A percentile compares a stretch with the other conserved stretches of the same genome.
Evolutionary conservation across 2,113 vertebrate species (phyloP).

Genomic region (Protomyctophum bolini): DNA sequence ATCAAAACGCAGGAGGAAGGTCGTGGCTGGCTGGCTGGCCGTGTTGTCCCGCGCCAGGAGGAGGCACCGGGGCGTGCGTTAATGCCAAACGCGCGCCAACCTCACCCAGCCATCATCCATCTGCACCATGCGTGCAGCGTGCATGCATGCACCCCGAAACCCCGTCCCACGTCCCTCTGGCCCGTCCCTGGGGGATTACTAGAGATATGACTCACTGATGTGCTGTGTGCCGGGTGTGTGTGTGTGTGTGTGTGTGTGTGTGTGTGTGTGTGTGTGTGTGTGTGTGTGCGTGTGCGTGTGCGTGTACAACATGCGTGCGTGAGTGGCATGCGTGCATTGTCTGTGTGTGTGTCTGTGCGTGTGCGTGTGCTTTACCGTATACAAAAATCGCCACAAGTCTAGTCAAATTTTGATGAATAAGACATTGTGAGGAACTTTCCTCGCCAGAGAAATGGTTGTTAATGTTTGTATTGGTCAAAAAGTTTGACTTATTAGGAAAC

Average conservation of each 20-base stretch:
- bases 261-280: background rate
- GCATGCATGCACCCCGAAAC: slow-evolving; percentile 40
- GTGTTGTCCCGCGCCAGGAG: slow-evolving; percentile 2
- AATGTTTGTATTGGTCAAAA: no score
- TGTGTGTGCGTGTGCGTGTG: slow-evolving; percentile 3
- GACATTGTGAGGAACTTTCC: no score
- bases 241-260: background rate
- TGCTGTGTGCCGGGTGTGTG: background rate
- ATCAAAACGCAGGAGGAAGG: slow-evolving; percentile 70
- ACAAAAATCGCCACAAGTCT: no score
- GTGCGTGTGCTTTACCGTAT: no score
- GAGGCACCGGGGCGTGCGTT: slow-evolving; percentile 52
- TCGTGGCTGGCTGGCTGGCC: no score
- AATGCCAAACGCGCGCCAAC: slow-evolving; percentile 62
- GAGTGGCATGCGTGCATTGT: background rate
- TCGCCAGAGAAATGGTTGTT: no score
- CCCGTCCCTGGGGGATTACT: slow-evolving; percentile 59
- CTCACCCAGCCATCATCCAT: slow-evolving; percentile 68
- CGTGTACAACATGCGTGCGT: slow-evolving; percentile 1
- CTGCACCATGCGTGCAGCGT: slow-evolving; percentile 64
- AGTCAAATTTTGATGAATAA: no score
- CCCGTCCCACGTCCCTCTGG: slow-evolving; percentile 25
- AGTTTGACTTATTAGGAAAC: no score
- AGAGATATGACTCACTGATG: slow-evolving; percentile 53
- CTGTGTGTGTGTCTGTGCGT: no score